Evolutionary conservation across 2,113 vertebrate genomes (phyloP).

Genomic region (Pelobates fuscus): DNA sequence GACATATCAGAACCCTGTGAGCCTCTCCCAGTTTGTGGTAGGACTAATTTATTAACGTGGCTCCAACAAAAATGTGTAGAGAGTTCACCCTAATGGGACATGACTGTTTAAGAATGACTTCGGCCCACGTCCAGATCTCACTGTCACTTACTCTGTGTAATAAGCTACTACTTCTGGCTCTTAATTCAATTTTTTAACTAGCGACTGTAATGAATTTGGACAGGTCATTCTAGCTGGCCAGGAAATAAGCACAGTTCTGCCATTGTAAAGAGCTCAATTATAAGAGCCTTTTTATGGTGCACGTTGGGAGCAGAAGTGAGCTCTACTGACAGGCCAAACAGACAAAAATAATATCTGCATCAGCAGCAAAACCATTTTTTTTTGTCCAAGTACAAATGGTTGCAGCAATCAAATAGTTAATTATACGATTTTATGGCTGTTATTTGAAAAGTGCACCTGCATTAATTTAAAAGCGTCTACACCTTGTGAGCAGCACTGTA

Average conservation of each 20-base stretch:
- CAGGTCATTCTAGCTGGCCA: constrained; percentile 64
- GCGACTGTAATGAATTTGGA: constrained; percentile 78
- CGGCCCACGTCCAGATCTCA: constrained; percentile 68
- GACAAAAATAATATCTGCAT: background rate
- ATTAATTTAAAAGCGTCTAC: too few relatives aligned
- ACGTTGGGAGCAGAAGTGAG: constrained; percentile 40
- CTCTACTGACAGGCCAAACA: constrained; percentile 55
- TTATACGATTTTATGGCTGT: too few relatives aligned
- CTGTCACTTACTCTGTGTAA: constrained; percentile 73
- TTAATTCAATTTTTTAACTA: constrained; percentile 71
- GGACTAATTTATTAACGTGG: constrained; percentile 78
- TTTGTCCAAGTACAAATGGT: too few relatives aligned
- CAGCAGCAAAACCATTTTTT: too few relatives aligned
- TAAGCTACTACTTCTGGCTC: constrained; percentile 74
- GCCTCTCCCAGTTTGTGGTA: constrained; percentile 75
- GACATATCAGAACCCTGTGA: constrained; percentile 54
- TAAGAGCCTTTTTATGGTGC: constrained; percentile 64
- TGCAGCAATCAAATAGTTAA: too few relatives aligned
- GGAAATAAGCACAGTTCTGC: constrained; percentile 64
- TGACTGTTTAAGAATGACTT: constrained; percentile 74
- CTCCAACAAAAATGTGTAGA: constrained; percentile 70
- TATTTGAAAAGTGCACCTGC: too few relatives aligned
- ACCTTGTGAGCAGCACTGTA: too few relatives aligned
- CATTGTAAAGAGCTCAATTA: constrained; percentile 70
- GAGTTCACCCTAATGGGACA: constrained; percentile 74